Evolutionary conservation across 2,797 vertebrate species (phyloP).

Genomic region (Novumbra hubbsi): DNA sequence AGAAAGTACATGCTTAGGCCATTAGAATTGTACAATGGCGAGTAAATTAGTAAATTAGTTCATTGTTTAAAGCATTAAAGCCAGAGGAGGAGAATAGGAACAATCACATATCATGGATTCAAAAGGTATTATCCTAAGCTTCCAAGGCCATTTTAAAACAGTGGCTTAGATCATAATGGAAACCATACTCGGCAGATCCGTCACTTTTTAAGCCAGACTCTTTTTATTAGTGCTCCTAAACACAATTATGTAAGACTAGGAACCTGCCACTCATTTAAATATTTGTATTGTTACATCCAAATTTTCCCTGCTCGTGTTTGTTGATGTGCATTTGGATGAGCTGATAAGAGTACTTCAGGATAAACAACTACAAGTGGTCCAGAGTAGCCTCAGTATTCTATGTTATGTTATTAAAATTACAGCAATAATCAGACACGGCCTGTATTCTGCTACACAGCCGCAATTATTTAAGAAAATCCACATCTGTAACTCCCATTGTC

Average conservation of each 20-base stretch:
- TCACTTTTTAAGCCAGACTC: conserved; percentile 40
- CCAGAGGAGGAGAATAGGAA: conserved; percentile 28
- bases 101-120: conserved; percentile 48
- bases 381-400: conserved; percentile 35
- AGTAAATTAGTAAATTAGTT: conserved; percentile 48
- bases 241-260: conserved; percentile 34
- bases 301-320: conserved; percentile 45
- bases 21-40: conserved; percentile 39
- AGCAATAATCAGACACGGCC: conserved; percentile 25
- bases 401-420: conserved; percentile 32
- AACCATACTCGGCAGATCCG: conserved; percentile 5
- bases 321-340: conserved; percentile 54
- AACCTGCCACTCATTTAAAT: conserved; percentile 41
- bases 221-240: conserved; percentile 39
- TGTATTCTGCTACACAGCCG: conserved; percentile 14
- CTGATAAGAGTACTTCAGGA: conserved; percentile 56
- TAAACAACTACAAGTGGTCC: conserved; percentile 33
- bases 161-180: conserved; percentile 26
- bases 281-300: conserved; percentile 43
- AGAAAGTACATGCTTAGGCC: conserved; percentile 52
- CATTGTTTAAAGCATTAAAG: conserved; percentile 61
- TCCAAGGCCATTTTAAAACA: conserved; percentile 34
- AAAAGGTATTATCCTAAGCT: conserved; percentile 39
- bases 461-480: conserved; percentile 16
- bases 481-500: conserved; percentile 16